Base-by-base conservation (phyloP, 1,140 invertebrate genomes). In the Pogonus chalceus region DNA sequence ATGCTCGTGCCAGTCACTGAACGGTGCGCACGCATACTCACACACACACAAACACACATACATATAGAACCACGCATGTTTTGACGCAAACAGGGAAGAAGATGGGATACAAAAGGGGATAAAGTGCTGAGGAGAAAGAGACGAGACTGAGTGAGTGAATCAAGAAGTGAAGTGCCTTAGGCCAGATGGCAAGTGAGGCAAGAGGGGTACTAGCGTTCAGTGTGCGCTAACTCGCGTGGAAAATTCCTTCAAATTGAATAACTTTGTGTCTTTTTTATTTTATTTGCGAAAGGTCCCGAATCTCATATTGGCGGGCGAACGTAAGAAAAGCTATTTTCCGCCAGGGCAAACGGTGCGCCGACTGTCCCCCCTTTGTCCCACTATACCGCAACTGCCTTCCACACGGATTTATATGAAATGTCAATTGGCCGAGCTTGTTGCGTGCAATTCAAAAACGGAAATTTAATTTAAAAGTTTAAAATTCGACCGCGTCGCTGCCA, bases 381-480 rank as follows among this genome's bases (percentile, higher is more conserved):
- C 26, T 4, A 14, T 7, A 31, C 4, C 26, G 14, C 26, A 31
- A 31, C 26, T 7, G 4, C 4, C 26, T 7, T 14, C 14, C 4
- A 31, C 4, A 31, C 26, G 37, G 18, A 43, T 43, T 43, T 43
- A 65, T 62, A 65, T 61, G 61, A 63, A 65, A 63, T 60, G 57
- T 51, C 64, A 65, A 65, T 64, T 65, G 63, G 62, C 56, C 56
- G 54, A 43, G 63, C 59, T 63, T 62, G 63, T 65, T 65, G 65
- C 63, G 62, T 65, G 62, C 63, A 62, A 65, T 65, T 65, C 63
- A 65, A 65, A 65, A 62, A 62, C 63, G 63, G 65, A 66, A 66
- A 66, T 66, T 66, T 66, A 65, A 66, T 66, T 66, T 66, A 64
- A 66, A 66, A 54, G 63, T 66, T 65, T 60, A 54, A 56, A 65